These are phyloP conservation scores for Baccha elongata DNA, from an alignment of 2,888 invertebrate genomes.

Conservation along the genomic window DNA sequence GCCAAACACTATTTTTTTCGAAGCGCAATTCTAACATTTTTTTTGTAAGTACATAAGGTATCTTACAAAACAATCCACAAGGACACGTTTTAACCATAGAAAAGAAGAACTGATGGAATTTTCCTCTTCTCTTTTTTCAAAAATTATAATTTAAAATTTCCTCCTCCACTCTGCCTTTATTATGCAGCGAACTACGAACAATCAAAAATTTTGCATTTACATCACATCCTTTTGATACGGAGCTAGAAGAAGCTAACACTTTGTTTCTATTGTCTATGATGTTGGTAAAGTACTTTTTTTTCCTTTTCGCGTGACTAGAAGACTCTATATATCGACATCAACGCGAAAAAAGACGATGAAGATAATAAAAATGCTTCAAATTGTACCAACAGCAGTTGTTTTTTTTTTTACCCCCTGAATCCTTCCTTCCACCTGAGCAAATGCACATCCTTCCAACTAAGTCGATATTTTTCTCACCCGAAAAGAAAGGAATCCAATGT, in stretches of 20 bases:
- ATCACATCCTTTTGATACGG: slow-evolving; percentile 68
- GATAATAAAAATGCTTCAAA: slow-evolving; percentile 69
- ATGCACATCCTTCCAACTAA: slow-evolving; percentile 56
- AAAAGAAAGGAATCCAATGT: slow-evolving; percentile 51
- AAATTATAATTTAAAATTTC: slow-evolving; percentile 68
- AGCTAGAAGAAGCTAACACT: slow-evolving; percentile 47
- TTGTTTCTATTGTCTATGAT: slow-evolving; percentile 53
- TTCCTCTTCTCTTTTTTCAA: neutral
- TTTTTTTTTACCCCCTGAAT: slow-evolving; percentile 48
- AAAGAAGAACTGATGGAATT: slow-evolving; percentile 52
- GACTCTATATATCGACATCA: slow-evolving; percentile 43
- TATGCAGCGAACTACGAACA: slow-evolving; percentile 28
- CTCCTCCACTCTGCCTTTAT: neutral
- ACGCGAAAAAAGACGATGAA: neutral
- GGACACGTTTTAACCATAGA: slow-evolving; percentile 64
- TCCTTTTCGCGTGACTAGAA: slow-evolving; percentile 5
- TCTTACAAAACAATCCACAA: slow-evolving; percentile 47
- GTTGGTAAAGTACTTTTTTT: slow-evolving; percentile 2
- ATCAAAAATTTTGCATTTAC: slow-evolving; percentile 70
- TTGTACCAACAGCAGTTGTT: slow-evolving; percentile 51
- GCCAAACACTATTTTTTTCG: too few species aligned
- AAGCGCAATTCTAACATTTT: too few species aligned
- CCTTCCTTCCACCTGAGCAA: slow-evolving; percentile 69
- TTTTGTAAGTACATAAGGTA: too few species aligned
- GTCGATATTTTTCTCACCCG: slow-evolving; percentile 53